Base-by-base conservation (phyloP, 92 coral and sea anemone genomes). In the Zoanthus solanderi region DNA sequence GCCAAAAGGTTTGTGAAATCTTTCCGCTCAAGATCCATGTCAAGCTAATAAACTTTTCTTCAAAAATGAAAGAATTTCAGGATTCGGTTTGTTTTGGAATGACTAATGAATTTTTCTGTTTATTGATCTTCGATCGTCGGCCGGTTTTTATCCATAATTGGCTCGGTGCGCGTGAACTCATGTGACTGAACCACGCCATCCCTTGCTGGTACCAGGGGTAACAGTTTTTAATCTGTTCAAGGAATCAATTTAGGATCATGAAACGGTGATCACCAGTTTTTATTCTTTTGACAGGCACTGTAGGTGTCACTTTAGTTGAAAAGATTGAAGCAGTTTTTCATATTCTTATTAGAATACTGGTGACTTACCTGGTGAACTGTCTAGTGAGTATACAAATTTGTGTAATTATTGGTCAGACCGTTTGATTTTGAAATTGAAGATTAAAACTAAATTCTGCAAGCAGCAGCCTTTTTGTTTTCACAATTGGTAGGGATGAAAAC, bases 71-170 rank as follows among this genome's bases (percentile, higher is more conserved):
- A 37, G 42, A 50, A 63, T 32, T 12, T 9, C 10, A 8, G 75
- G 28, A n/a, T 18, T n/a, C 69, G 8, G 69, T n/a, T 78, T 60
- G 53, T 56, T 73, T 37, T 5, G 44, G 53, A 34, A 17, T 54
- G 63, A 45, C 8, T 57, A 9, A 60, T 45, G 2, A 79, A n/a
- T 11, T 16, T 61, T 53, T 10, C 11, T 60, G 60, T 61, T 42
- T 18, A 28, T 65, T 81, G 85, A 66, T 81, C 85, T 66, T 48
- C 85, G 85, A 81, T 16, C 54, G 5, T 34, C 67, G 61, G 29
- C 31, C 16, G 46, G 45, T 16, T 34, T 9, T 16, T 9, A 8
- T 31, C 9, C 2, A 57, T 46, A 50, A 65, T 56, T 66, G 29
- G 69, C 16, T 23, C 32, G 69, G 56, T 79, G 56, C 54, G 11